Conservation (phyloP, 2,888 invertebrate species). For the Ceriagrion tenellum region DNA sequence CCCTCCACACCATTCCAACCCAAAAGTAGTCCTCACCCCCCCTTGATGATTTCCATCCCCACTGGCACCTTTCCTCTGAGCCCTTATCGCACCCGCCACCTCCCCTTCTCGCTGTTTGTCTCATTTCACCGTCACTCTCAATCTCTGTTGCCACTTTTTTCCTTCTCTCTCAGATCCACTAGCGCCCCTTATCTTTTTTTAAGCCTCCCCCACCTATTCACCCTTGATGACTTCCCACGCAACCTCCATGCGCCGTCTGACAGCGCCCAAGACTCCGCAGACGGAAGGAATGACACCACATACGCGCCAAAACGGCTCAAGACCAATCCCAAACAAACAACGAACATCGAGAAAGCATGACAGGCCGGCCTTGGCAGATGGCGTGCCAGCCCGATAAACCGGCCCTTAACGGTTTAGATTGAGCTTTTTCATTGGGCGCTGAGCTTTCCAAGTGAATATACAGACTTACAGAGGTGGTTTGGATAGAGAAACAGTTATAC, state of each 20-base stretch:
- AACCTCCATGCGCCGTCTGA: neutral
- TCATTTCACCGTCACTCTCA: neutral
- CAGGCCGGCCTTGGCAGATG: neutral
- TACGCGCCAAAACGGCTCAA: neutral
- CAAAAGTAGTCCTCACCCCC: neutral
- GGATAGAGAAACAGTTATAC: too few relatives aligned
- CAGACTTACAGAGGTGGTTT: too few relatives aligned
- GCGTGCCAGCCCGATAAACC: too few relatives aligned
- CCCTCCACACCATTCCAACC: too few relatives aligned
- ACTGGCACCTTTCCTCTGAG: neutral
- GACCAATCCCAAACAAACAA: neutral
- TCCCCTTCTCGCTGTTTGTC: neutral
- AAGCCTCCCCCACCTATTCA: neutral
- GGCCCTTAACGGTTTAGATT: too few relatives aligned
- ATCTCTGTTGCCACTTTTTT: neutral
- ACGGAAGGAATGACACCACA: neutral
- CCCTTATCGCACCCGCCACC: neutral
- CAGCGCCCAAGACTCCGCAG: neutral
- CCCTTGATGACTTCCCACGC: neutral
- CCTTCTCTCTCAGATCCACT: neutral
- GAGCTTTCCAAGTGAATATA: too few relatives aligned
- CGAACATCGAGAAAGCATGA: neutral
- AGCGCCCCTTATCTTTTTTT: neutral
- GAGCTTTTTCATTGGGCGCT: too few relatives aligned
- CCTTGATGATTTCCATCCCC: neutral